phyloP scores from a whole-genome alignment of 2,888 invertebrate species.

The Drosophila sordidapex region DNA sequence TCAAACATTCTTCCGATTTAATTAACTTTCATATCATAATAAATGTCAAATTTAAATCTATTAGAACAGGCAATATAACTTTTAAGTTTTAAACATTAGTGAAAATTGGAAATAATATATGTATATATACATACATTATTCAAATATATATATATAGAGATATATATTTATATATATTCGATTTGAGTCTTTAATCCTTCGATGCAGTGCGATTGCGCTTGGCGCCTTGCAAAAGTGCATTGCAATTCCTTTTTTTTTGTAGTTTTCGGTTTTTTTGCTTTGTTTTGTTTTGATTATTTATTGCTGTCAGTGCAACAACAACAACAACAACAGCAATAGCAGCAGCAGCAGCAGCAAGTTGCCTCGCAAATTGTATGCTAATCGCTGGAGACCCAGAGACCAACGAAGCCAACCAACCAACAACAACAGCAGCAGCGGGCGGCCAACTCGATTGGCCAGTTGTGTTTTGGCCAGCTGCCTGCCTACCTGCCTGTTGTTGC shows the following conservation, averaged over 20 bases:
- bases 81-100: not conserved
- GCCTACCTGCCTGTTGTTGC: not conserved
- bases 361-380: slow-evolving; percentile 75
- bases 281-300: slow-evolving; percentile 54
- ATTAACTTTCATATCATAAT: not conserved
- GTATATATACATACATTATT: no score
- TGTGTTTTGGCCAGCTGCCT: slow-evolving; percentile 10
- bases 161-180: not conserved
- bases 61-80: not conserved
- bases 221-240: slow-evolving; percentile 1
- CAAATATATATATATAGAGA: no score
- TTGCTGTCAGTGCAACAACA: slow-evolving; percentile 60
- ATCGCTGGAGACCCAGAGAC: slow-evolving; percentile 55
- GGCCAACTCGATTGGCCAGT: slow-evolving; percentile 61
- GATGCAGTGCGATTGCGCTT: not conserved
- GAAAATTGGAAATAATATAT: not conserved
- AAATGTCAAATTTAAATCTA: not conserved
- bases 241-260: slow-evolving; percentile 33
- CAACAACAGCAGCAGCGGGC: slow-evolving; percentile 36
- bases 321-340: slow-evolving; percentile 13
- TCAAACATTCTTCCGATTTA: not conserved
- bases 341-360: slow-evolving; percentile 38
- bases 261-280: not conserved
- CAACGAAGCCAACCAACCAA: not conserved
- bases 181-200: not conserved